These are phyloP conservation scores for Sinosuthora webbiana DNA, from an alignment of 2,113 vertebrate species.

Conservation along the genomic window DNA sequence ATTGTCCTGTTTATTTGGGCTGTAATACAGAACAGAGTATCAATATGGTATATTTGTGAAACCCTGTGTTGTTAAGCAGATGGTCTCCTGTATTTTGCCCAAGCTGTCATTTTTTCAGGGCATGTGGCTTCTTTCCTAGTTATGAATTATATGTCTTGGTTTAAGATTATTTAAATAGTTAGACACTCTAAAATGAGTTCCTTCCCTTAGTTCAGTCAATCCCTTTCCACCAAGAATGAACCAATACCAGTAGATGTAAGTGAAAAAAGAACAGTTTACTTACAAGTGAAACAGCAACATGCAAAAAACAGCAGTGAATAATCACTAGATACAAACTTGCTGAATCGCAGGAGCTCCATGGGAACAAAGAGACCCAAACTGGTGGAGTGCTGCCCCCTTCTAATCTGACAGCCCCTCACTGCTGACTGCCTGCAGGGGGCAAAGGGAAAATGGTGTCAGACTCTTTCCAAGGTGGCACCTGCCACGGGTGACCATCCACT, in stretches of 20 bases:
- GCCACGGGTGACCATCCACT: fast-evolving
- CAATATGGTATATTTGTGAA: background rate
- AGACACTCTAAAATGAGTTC: background rate
- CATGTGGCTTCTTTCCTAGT: background rate
- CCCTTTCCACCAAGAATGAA: background rate
- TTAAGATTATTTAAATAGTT: background rate
- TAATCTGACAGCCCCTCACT: background rate
- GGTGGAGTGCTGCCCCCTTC: background rate
- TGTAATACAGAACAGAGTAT: background rate
- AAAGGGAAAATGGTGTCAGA: background rate
- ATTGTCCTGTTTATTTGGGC: background rate
- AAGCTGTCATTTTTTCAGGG: background rate
- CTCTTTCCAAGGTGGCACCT: background rate
- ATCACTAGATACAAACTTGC: background rate
- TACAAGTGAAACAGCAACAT: background rate
- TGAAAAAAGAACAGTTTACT: background rate
- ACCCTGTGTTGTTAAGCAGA: background rate
- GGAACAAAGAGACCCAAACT: background rate
- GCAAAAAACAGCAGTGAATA: background rate
- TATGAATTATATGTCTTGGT: background rate
- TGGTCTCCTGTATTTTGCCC: background rate
- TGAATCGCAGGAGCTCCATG: background rate
- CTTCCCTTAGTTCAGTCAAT: background rate
- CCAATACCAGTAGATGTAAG: background rate
- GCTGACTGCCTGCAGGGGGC: too few relatives aligned